phyloP scores from a whole-genome alignment of 2,797 vertebrate genomes.

The Alexandromys oeconomus region DNA sequence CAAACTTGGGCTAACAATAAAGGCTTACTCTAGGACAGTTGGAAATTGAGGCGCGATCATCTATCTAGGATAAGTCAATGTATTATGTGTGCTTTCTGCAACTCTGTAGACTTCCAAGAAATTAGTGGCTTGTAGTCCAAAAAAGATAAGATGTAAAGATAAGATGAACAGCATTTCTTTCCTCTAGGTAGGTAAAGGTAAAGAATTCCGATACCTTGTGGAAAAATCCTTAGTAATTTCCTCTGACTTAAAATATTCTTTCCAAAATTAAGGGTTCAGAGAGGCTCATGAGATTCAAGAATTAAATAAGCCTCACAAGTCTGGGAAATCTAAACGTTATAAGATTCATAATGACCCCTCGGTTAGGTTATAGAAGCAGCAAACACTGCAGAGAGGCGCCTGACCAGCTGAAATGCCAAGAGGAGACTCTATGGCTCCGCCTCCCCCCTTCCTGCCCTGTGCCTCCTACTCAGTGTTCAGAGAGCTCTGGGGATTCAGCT shows the following conservation, averaged over 20 bases:
- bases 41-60: not conserved
- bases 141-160: not conserved
- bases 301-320: not conserved
- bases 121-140: not conserved
- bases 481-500: not conserved
- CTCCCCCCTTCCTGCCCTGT: no score
- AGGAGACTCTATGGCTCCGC: not conserved
- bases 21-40: not conserved
- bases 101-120: not conserved
- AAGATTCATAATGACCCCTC: not conserved
- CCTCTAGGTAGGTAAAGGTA: not conserved
- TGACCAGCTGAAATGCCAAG: not conserved
- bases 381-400: not conserved
- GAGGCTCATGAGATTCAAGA: not conserved
- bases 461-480: not conserved
- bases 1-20: not conserved
- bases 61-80: not conserved
- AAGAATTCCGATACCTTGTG: not conserved
- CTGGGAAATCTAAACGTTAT: not conserved
- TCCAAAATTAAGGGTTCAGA: not conserved
- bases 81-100: not conserved
- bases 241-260: not conserved
- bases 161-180: not conserved
- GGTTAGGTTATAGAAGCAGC: not conserved
- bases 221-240: not conserved